Conservation (phyloP, 2,113 vertebrate genomes). For the Notarius quadriscutis region DNA sequence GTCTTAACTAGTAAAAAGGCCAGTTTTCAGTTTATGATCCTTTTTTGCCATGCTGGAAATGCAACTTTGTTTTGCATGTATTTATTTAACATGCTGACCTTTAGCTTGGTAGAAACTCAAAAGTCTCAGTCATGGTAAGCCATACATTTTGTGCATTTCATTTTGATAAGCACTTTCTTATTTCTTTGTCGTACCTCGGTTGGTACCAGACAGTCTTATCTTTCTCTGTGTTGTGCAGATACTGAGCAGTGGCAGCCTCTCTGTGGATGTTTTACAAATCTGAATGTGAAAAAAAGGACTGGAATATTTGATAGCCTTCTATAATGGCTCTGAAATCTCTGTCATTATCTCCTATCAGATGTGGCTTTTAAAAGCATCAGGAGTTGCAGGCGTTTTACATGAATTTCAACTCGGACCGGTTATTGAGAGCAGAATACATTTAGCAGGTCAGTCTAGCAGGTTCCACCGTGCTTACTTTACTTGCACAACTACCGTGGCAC, state of each 20-base stretch:
- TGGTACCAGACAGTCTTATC: constrained; percentile 50
- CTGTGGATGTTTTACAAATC: constrained; percentile 59
- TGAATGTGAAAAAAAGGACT: constrained; percentile 59
- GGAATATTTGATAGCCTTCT: constrained; percentile 68
- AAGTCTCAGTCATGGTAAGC: constrained; percentile 45
- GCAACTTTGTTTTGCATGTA: not conserved
- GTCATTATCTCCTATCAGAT: constrained; percentile 71
- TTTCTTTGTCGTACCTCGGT: constrained; percentile 46
- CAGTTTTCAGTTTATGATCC: not conserved
- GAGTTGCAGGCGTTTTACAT: constrained; percentile 70
- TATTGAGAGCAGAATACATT: constrained; percentile 68
- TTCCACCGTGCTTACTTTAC: constrained; percentile 49
- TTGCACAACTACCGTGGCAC: constrained; percentile 30
- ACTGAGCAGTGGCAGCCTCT: constrained; percentile 49
- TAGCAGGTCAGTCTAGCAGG: constrained; percentile 60
- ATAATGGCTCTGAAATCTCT: constrained; percentile 71
- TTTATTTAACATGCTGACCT: constrained; percentile 49
- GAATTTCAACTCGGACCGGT: constrained; percentile 61
- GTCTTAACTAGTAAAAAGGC: not conserved
- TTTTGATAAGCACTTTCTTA: constrained; percentile 58
- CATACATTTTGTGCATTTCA: constrained; percentile 47
- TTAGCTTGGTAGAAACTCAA: constrained; percentile 43
- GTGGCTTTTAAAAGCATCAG: constrained; percentile 66
- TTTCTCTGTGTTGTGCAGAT: constrained; percentile 42
- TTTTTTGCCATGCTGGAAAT: not conserved